These are phyloP conservation scores for Tetramorium simillimum DNA, from an alignment of 1,140 invertebrate species.

Conservation along the genomic window DNA sequence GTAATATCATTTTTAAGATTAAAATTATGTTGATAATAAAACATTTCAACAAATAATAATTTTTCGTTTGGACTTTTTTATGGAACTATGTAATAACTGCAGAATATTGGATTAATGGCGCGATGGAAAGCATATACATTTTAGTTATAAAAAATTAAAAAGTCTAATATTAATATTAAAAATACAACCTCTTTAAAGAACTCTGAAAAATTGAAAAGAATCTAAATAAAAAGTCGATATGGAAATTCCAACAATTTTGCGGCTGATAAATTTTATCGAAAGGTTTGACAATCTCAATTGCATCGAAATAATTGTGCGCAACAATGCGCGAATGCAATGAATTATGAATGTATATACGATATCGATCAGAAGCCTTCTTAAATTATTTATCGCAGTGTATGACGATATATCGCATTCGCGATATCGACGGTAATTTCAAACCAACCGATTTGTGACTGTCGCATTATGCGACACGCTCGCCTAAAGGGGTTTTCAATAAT, in stretches of 20 bases:
- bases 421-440: conserved; percentile 25
- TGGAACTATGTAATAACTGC: neutral
- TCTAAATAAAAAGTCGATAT: neutral
- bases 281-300: neutral
- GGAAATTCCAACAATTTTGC: neutral
- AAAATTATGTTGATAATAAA: neutral
- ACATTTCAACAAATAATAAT: neutral
- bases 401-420: neutral
- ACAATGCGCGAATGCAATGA: conserved; percentile 1
- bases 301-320: neutral
- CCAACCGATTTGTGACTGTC: neutral
- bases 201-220: neutral
- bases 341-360: neutral
- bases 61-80: neutral
- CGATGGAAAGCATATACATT: neutral
- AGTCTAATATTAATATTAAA: neutral
- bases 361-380: conserved; percentile 6
- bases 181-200: neutral
- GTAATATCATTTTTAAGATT: neutral
- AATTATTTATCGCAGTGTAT: conserved; percentile 25
- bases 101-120: neutral
- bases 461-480: conserved; percentile 8
- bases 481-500: conserved; percentile 23
- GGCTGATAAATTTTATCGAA: neutral
- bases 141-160: neutral